Evolutionary conservation across 2,888 invertebrate genomes (phyloP), one percentile per base, ranked within the genome.

Genomic region (Apodemia hepburni): DNA sequence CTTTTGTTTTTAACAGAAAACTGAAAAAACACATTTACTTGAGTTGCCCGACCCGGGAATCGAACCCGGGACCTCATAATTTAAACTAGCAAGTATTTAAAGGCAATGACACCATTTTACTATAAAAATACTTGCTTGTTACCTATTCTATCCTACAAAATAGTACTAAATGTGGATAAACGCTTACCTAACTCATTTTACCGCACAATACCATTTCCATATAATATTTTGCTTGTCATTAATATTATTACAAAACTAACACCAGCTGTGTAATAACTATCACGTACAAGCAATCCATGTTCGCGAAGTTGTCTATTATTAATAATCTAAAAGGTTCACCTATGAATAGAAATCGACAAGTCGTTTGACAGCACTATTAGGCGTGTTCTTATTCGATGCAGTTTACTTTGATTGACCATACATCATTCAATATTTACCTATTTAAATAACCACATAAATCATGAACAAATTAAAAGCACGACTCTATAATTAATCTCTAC

Each of bases 391-490:
- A 70, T 70, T 71, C 68, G 71, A 68, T 71, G 71, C 68, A 65
- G 69, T 64, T 62, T 65, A 64, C 65, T 69, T 67, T 73, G 75
- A 76, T 76, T 72, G 75, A 65, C 69, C 70, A 72, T 72, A 72
- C 70, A 73, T 77, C 75, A 75, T 72, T 70, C 66, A 74, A 72
- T 70, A 72, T 73, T 73, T 70, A 70, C 70, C 68, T 68, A 70
- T 75, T 73, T 72, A 69, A 73, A 71, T 76, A 78, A 73, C 70
- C 72, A 74, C 76, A 76, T 77, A 77, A 74, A 75, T 75, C 74
- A 68, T 70, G 73, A 72, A 78, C 79, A 84, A 82, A 84, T 87
- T 87, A 85, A 81, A 85, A 78, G 79, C 80, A 81, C 79, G 78
- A 77, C 75, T 78, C 67, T 67, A 68, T 68, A 75, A 79, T 78